These are phyloP conservation scores for Augochlorella aurata DNA, from an alignment of 2,888 invertebrate species.

Conservation along the genomic window DNA sequence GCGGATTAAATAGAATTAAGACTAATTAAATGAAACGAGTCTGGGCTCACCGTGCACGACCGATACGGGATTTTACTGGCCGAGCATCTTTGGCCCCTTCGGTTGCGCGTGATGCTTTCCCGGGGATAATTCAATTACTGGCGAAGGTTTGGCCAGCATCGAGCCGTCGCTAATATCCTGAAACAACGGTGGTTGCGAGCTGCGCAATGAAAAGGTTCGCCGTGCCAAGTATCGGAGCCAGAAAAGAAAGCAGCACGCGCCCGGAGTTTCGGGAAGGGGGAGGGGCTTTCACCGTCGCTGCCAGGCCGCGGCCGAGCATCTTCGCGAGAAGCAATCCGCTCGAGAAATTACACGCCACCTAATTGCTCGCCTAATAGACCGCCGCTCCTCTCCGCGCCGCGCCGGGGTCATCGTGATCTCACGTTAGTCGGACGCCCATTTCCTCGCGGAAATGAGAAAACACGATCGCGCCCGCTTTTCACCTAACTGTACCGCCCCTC, in stretches of 20 bases:
- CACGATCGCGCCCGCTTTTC: slow-evolving; percentile 33
- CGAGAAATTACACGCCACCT: slow-evolving; percentile 56
- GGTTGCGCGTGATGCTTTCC: neutral
- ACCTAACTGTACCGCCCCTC: slow-evolving; percentile 12
- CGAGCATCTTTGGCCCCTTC: neutral
- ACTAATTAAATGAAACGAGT: neutral
- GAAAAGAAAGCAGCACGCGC: slow-evolving; percentile 11
- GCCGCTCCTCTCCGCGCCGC: neutral
- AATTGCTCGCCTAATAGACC: slow-evolving; percentile 55
- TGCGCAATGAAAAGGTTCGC: neutral
- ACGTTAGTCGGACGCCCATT: slow-evolving; percentile 51
- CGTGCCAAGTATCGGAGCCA: slow-evolving; percentile 8
- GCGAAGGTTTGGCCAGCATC: neutral
- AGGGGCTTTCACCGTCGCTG: neutral
- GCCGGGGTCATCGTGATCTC: slow-evolving; percentile 63
- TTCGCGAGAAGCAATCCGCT: slow-evolving; percentile 5
- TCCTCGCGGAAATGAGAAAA: slow-evolving; percentile 61
- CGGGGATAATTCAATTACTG: neutral
- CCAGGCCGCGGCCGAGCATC: neutral
- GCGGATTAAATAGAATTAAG: neutral
- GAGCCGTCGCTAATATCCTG: slow-evolving; percentile 12
- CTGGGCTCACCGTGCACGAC: neutral
- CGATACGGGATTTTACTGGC: neutral
- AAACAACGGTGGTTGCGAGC: neutral
- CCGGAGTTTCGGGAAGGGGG: no score